Percentiles rank a stretch among this genome's conserved stretches.
These are phyloP conservation scores for Geodia barretti DNA, from an alignment of 37 sponge, comb jelly and placozoan genomes.

Conservation along the genomic window DNA sequence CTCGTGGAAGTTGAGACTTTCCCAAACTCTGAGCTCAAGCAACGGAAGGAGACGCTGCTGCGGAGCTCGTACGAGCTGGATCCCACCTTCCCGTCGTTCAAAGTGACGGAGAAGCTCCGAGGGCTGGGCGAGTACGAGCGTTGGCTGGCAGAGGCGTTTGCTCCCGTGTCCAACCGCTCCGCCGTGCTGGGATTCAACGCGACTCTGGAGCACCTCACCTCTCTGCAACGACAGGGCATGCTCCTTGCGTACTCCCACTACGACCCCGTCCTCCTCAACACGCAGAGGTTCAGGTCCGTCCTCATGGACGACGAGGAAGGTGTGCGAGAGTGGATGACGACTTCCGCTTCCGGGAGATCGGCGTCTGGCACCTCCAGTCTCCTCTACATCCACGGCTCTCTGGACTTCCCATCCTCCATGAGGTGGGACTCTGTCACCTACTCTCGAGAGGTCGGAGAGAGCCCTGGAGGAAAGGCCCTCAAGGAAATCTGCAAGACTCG, in stretches of 20 bases:
- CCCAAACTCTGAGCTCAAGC: slow-evolving; percentile 2
- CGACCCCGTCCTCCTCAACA: slow-evolving; percentile 30
- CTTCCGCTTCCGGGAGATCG: background rate
- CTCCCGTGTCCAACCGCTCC: slow-evolving; percentile 6
- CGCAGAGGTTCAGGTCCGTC: slow-evolving; percentile 19
- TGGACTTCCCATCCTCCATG: slow-evolving; percentile 15
- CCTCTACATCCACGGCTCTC: slow-evolving; percentile 54
- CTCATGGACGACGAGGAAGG: slow-evolving; percentile 34
- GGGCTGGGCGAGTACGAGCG: slow-evolving; percentile 30
- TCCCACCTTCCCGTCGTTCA: slow-evolving; percentile 36
- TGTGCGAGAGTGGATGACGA: slow-evolving; percentile 38
- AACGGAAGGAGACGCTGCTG: slow-evolving; percentile 33
- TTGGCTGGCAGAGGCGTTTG: slow-evolving; percentile 47
- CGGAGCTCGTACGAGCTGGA: slow-evolving; percentile 53
- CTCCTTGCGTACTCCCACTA: slow-evolving; percentile 51
- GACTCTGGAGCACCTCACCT: slow-evolving; percentile 16
- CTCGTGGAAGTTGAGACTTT: slow-evolving; percentile 29
- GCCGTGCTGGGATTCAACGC: slow-evolving; percentile 9
- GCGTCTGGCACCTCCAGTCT: slow-evolving; percentile 9
- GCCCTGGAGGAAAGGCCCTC: slow-evolving; percentile 19
- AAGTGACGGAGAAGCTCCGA: slow-evolving; percentile 37
- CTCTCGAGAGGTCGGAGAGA: slow-evolving; percentile 8
- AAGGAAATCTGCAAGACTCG: slow-evolving; percentile 33
- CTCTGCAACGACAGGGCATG: slow-evolving; percentile 27
- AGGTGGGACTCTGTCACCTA: slow-evolving; percentile 41